Evolutionary conservation across 2,797 vertebrate species (phyloP), one percentile per base, ranked within the genome.

Genomic region (Mus minutoides): DNA sequence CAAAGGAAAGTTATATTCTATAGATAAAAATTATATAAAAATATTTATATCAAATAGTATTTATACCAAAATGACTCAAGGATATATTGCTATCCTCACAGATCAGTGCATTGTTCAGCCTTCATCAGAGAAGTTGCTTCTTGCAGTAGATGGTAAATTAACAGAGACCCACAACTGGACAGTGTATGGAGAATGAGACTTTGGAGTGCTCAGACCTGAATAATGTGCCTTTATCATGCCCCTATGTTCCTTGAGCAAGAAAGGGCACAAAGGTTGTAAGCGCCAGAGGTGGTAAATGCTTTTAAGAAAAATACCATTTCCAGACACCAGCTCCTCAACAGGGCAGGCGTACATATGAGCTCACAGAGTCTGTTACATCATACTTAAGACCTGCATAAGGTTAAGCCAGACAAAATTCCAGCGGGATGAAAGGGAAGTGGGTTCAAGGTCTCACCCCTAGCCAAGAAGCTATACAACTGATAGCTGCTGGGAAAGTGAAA

Each of bases 11-110:
- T 96, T 96, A 96, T 97, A 64, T 98, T 97, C 96, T 98, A 97
- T 98, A 95, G 98, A 98, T 98, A 98, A 98, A 97, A 98, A 60
- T 98, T 97, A 97, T 97, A 97, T 98, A 95, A 98, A 98, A 98
- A 98, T 97, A 98, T 97, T 98, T 98, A 69, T 69, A n/a, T 69
- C 67, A 69, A 37, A 71, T 71, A 21, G 37, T 71, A 71, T 71
- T 98, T 98, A 93, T 98, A 98, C 21, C 85, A 96, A 73, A 87
- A 58, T 13, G 2, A 29, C 4, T 88, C 2, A 52, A 24, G 67
- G 46, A n/a, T 13, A 69, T 52, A 52, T 26, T 52, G 12, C 21
- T 34, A 8, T 52, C 49, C 62, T n/a, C 62, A 49, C 49, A 52
- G 62, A 69, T n/a, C 21, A 52, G 43, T 49, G 31, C 19, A 52